These are phyloP conservation scores for Pseudomugil gertrudae DNA, from an alignment of 2,797 vertebrate genomes.

Conservation along the genomic window DNA sequence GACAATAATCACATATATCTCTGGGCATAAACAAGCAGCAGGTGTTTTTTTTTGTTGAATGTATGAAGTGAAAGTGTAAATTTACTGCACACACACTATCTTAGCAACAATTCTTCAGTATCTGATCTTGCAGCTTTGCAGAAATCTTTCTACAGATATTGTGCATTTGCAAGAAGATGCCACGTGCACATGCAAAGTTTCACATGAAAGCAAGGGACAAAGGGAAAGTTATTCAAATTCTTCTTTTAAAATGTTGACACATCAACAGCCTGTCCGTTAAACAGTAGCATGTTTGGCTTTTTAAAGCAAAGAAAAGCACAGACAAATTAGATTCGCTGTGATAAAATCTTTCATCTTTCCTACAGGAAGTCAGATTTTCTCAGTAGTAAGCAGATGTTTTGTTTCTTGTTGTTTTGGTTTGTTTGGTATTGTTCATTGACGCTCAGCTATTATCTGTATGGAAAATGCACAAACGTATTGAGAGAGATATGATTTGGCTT, in stretches of 20 bases:
- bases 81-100: background rate
- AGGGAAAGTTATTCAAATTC: constrained; percentile 27
- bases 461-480: background rate
- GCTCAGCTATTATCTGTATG: background rate
- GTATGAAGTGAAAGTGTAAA: constrained; percentile 30
- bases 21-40: constrained; percentile 30
- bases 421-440: too few relatives aligned
- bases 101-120: background rate
- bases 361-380: too few relatives aligned
- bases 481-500: background rate
- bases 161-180: background rate
- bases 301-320: background rate
- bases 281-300: background rate
- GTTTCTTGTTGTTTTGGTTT: background rate
- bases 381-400: background rate
- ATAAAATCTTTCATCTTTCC: too few relatives aligned
- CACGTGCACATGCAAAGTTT: background rate
- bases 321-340: too few relatives aligned
- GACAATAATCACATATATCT: constrained; percentile 40
- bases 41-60: constrained; percentile 24
- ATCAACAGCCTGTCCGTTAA: background rate
- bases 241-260: constrained; percentile 5
- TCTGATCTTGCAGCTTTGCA: constrained; percentile 4
- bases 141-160: constrained; percentile 2
- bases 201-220: background rate